Conservation (phyloP, 2,888 invertebrate species). For the Portevinia maculata region DNA sequence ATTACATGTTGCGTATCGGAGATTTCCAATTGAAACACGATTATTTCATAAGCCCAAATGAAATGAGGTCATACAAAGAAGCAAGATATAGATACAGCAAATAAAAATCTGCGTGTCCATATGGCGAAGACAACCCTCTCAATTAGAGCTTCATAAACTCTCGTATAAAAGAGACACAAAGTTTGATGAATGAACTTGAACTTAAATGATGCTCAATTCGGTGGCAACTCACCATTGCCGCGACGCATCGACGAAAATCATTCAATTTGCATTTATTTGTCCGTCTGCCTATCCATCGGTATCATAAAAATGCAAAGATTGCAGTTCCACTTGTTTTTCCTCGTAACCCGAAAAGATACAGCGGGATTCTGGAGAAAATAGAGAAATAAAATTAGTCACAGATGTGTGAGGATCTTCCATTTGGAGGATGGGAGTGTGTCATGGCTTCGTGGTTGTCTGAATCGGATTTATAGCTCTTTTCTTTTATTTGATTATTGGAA, state of each 20-base stretch:
- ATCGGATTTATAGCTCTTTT: constrained; percentile 62
- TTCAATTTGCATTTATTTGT: constrained; percentile 54
- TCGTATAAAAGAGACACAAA: constrained; percentile 26
- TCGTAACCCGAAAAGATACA: neutral
- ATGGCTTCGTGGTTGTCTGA: constrained; percentile 60
- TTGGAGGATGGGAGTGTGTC: constrained; percentile 45
- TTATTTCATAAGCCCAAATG: constrained; percentile 44
- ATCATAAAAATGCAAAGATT: constrained; percentile 22
- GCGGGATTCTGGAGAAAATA: constrained; percentile 15
- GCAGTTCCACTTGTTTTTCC: constrained; percentile 37
- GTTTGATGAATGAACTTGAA: constrained; percentile 68
- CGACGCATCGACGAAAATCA: constrained; percentile 28
- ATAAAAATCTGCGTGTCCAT: constrained; percentile 23
- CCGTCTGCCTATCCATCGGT: constrained; percentile 17
- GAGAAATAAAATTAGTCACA: constrained; percentile 45
- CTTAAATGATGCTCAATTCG: constrained; percentile 27
- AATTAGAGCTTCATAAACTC: constrained; percentile 41
- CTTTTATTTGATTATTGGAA: constrained; percentile 21
- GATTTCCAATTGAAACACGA: constrained; percentile 63
- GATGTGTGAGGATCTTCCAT: constrained; percentile 25
- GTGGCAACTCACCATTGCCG: neutral
- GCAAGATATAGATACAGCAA: constrained; percentile 13
- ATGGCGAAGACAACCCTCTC: constrained; percentile 34
- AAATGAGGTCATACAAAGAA: constrained; percentile 69
- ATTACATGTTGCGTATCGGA: constrained; percentile 19